phyloP scores from a whole-genome alignment of 2,888 invertebrate genomes.

The Drosophila subsilvestris region DNA sequence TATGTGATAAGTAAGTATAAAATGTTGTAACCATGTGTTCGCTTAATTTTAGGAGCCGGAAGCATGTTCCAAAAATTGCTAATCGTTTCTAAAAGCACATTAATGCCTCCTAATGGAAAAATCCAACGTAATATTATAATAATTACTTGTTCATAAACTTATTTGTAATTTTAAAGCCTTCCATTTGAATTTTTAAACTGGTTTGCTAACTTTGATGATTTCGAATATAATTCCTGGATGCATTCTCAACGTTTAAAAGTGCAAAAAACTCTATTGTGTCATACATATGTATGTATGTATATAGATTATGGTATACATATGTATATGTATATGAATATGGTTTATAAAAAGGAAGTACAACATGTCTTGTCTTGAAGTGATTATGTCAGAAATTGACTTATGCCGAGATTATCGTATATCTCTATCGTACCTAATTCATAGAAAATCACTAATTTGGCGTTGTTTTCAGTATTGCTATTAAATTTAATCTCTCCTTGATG shows the following conservation, averaged over 20 bases:
- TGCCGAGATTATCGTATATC: constrained; percentile 24
- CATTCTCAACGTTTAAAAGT: constrained; percentile 51
- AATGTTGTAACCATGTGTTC: constrained; percentile 46
- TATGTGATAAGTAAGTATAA: constrained; percentile 38
- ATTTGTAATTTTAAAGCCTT: constrained; percentile 67
- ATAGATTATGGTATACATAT: constrained; percentile 32
- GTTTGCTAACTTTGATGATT: constrained; percentile 35
- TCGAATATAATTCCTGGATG: constrained; percentile 40
- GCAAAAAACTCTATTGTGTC: constrained; percentile 49
- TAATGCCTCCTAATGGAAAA: constrained; percentile 23
- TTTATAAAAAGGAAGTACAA: constrained; percentile 69
- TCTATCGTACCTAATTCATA: constrained; percentile 49
- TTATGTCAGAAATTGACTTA: constrained; percentile 74
- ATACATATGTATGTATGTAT: constrained; percentile 23
- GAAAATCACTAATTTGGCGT: constrained; percentile 76
- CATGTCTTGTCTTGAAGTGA: constrained; percentile 54
- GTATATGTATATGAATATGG: constrained; percentile 43
- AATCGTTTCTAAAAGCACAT: constrained; percentile 13
- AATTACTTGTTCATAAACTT: constrained; percentile 53
- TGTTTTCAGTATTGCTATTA: constrained; percentile 64
- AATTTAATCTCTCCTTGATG: constrained; percentile 61
- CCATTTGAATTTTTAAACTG: constrained; percentile 52
- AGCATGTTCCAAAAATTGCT: constrained; percentile 40
- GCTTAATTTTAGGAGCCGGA: constrained; percentile 38
- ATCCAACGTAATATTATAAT: constrained; percentile 44